phyloP scores from a whole-genome alignment of 1,140 invertebrate genomes.

The Leguminivora glycinivorella region DNA sequence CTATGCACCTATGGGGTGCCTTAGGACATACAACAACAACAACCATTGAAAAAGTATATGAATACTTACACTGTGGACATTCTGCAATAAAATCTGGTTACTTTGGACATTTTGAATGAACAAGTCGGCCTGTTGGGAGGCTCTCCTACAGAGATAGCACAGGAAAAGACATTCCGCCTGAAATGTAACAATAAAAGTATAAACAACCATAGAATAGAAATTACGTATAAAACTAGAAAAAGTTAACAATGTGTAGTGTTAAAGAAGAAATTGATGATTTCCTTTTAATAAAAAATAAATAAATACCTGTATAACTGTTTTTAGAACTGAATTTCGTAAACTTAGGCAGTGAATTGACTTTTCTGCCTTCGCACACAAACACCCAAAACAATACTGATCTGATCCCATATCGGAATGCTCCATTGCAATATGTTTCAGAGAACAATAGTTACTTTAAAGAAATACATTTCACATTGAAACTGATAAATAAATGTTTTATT shows the following conservation, averaged over 20 bases:
- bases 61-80: constrained; percentile 53
- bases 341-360: constrained; percentile 36
- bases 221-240: too few relatives aligned
- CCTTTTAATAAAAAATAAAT: neutral
- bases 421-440: neutral
- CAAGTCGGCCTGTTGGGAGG: constrained; percentile 48
- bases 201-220: neutral
- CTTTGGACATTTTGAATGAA: constrained; percentile 60
- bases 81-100: constrained; percentile 57
- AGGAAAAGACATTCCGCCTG: constrained; percentile 50
- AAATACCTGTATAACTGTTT: constrained; percentile 40
- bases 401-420: neutral
- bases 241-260: too few relatives aligned
- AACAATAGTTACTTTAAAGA: neutral
- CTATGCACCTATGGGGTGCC: too few relatives aligned
- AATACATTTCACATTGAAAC: neutral
- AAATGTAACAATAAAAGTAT: constrained; percentile 30
- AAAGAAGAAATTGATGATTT: neutral
- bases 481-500: neutral
- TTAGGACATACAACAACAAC: too few relatives aligned
- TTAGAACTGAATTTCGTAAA: constrained; percentile 42
- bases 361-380: constrained; percentile 40
- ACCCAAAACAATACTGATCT: constrained; percentile 44
- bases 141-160: constrained; percentile 59
- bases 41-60: neutral